phyloP scores from a whole-genome alignment of 2,113 vertebrate species.

The Nesoenas mayeri region DNA sequence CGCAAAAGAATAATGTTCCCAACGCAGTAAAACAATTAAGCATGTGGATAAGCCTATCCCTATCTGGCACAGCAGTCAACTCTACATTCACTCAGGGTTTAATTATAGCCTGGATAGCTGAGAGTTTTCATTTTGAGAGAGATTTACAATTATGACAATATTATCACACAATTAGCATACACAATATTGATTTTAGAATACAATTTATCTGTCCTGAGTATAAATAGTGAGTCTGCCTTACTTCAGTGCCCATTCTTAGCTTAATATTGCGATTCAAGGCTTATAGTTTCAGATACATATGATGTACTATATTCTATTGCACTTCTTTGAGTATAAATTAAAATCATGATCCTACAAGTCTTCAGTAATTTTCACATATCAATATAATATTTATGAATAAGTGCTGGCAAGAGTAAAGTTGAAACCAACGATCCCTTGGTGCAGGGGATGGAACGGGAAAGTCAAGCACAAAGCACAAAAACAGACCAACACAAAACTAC shows the following conservation, averaged over 20 bases:
- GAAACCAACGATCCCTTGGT: neutral
- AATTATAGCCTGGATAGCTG: neutral
- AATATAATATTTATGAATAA: neutral
- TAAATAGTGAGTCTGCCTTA: neutral
- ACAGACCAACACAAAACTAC: neutral
- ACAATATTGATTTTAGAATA: neutral
- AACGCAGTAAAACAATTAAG: neutral
- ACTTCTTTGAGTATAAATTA: neutral
- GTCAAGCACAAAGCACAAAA: neutral
- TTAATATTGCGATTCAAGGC: neutral
- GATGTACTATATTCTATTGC: neutral
- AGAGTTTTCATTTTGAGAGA: neutral
- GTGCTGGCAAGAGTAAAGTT: neutral
- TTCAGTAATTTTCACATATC: neutral
- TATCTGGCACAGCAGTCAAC: neutral
- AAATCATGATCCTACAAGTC: neutral
- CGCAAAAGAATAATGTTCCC: neutral
- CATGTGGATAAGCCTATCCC: neutral
- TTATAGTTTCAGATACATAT: neutral
- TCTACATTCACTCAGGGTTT: neutral
- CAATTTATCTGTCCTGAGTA: neutral
- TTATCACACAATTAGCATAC: neutral
- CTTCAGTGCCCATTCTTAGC: neutral
- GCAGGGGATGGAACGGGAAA: neutral
- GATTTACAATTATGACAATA: neutral